Evolutionary conservation across 2,113 vertebrate genomes (phyloP).

Genomic region (Larimichthys polyactis): DNA sequence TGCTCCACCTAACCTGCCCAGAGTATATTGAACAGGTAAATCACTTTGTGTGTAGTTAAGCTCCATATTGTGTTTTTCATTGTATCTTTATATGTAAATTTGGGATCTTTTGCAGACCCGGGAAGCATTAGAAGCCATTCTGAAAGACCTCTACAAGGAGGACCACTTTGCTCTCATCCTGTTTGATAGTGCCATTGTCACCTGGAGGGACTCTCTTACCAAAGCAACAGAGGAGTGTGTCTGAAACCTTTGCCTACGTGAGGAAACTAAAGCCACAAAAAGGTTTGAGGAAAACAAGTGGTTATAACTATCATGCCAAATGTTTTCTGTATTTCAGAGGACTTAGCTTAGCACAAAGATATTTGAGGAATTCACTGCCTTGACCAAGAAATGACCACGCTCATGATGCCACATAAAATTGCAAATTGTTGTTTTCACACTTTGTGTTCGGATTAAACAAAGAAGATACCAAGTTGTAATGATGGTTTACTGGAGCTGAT

Average conservation of each 20-base stretch:
- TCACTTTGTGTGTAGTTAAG: constrained; percentile 17
- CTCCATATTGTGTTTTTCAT: not conserved
- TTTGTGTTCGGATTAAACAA: not conserved
- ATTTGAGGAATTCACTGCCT: not conserved
- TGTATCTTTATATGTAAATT: not conserved
- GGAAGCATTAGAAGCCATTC: constrained; percentile 73
- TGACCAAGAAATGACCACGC: not conserved
- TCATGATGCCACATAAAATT: not conserved
- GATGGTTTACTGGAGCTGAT: too few relatives aligned
- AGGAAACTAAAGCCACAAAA: not conserved
- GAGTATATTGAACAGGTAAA: constrained; percentile 80
- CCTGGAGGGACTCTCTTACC: constrained; percentile 66
- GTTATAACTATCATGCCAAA: too few relatives aligned
- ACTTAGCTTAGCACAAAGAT: too few relatives aligned
- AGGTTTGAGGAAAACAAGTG: constrained; percentile 24
- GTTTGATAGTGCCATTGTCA: not conserved
- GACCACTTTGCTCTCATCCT: constrained; percentile 78
- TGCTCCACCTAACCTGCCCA: constrained; percentile 73
- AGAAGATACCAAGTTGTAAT: too few relatives aligned
- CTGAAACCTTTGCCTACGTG: constrained; percentile 65
- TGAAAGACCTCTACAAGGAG: constrained; percentile 72
- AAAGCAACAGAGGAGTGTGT: constrained; percentile 73
- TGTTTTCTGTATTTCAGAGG: too few relatives aligned
- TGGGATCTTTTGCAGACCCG: constrained; percentile 66
- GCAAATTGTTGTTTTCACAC: not conserved